Base-by-base conservation (phyloP, 2,797 vertebrate species). In the Mallotus villosus region DNA sequence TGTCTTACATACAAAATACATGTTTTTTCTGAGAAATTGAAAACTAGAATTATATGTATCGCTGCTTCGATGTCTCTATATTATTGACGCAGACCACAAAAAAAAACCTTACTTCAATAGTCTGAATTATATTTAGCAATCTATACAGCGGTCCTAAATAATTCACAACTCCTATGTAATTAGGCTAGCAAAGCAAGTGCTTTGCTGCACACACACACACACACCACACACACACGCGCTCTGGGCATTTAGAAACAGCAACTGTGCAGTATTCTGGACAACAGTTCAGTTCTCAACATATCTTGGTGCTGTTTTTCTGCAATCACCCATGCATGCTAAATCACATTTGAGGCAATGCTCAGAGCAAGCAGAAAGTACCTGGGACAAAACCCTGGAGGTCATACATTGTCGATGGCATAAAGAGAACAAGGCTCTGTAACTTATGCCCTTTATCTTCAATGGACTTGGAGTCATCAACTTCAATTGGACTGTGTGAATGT, bases 141-240 rank as follows among this genome's bases (percentile, higher is more conserved):
- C 77, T 68, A 86, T 84, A 89, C 71, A 73, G 68, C 76, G 67
- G 41, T 72, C 64, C 75, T 91, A 72, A 91, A 87, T 88, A 86
- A 90, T 91, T 90, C 75, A 89, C 82, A 77, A 78, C 66, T 78
- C 71, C 71, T 77, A 73, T 89, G 90, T 88, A 91, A 90, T 92
- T 89, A 82, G 73, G 81, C 74, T 74, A 79, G 79, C 79, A 69
- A 82, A 82, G 85, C 63, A 76, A 75, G 72, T 63, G 73, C 77
- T 83, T 49, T 85, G 79, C 68, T 29, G 29, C 29, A n/a, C n/a
- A n/a, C n/a, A n/a, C n/a, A n/a, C n/a, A n/a, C n/a, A n/a, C n/a
- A n/a, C 77, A 53, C 81, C 29, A 29, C 41, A 46, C 41, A 46
- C 11, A 55, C 75, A 53, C 75, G 65, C 74, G 82, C 87, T 87